Conservation (phyloP, 2,113 vertebrate genomes). For the Sula dactylatra region DNA sequence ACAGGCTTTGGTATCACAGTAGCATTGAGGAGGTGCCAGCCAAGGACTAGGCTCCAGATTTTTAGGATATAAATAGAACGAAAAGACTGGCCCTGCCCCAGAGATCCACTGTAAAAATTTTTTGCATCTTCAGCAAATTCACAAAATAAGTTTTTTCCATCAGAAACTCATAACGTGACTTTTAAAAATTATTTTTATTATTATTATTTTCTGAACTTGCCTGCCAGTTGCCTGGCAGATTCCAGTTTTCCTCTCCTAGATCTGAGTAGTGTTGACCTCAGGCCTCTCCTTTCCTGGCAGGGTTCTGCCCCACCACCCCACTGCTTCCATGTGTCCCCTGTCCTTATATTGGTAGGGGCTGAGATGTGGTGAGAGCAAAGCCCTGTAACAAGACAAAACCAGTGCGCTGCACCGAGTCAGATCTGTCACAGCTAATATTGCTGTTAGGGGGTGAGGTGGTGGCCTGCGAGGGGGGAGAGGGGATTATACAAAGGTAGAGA, state of each 20-base stretch:
- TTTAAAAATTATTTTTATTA: too few species aligned
- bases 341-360: neutral
- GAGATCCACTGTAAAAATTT: neutral
- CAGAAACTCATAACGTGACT: neutral
- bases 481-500: neutral
- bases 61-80: neutral
- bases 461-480: neutral
- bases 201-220: neutral
- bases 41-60: too few species aligned
- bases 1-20: neutral
- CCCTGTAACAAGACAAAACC: neutral
- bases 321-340: neutral
- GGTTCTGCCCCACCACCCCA: neutral
- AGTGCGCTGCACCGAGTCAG: neutral
- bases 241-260: neutral
- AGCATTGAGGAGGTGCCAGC: neutral
- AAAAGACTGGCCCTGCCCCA: neutral
- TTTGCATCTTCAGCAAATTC: neutral
- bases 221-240: neutral
- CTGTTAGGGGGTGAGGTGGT: neutral
- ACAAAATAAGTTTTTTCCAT: neutral
- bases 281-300: neutral
- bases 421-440: neutral
- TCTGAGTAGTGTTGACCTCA: neutral
- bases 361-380: neutral